These are phyloP conservation scores for Riparia riparia DNA, from an alignment of 2,113 vertebrate genomes.

Conservation along the genomic window DNA sequence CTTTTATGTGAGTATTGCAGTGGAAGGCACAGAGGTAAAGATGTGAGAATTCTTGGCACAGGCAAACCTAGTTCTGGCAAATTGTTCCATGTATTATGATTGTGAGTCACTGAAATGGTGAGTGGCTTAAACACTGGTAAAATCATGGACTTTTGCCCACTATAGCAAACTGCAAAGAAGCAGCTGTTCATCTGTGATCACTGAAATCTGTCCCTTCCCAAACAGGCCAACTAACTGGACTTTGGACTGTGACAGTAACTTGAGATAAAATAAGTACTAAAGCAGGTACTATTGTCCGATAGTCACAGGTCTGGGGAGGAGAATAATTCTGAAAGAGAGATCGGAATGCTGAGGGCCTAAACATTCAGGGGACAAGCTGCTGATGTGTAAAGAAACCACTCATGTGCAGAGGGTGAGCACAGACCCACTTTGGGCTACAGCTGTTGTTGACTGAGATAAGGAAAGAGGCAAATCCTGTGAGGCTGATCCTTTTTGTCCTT, in stretches of 20 bases:
- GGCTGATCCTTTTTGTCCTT: background rate
- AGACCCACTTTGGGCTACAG: background rate
- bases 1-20: background rate
- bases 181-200: background rate
- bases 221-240: background rate
- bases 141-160: background rate
- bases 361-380: background rate
- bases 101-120: background rate
- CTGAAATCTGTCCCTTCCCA: background rate
- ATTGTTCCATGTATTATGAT: background rate
- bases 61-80: background rate
- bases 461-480: background rate
- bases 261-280: background rate
- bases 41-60: background rate
- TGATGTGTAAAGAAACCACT: fast-evolving
- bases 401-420: background rate
- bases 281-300: background rate
- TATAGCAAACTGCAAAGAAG: background rate
- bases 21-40: background rate
- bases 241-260: background rate
- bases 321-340: background rate
- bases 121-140: background rate
- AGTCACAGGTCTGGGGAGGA: background rate
- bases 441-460: background rate
- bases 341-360: background rate